Evolutionary conservation across 2,113 vertebrate species (phyloP), one percentile per base, ranked within the genome.

Genomic region (Morone chrysops): DNA sequence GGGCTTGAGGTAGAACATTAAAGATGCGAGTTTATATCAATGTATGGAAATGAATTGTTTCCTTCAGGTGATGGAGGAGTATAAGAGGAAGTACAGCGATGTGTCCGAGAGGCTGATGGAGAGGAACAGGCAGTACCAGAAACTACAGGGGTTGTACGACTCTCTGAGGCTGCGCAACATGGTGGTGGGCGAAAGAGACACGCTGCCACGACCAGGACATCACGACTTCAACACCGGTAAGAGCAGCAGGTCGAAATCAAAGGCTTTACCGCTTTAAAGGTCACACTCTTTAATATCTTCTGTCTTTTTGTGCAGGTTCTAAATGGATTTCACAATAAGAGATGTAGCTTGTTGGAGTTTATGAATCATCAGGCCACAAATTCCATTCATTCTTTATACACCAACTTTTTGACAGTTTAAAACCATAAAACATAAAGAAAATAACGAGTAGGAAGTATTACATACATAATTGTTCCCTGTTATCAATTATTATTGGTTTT

Each of bases 71-170:
- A 93, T 97, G 90, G 97, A 97, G 56, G 97, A 98, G 80, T 97
- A 97, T 62, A 97, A 97, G 92, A 96, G 94, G 77, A 97, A 97
- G 90, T 97, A 97, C 93, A 96, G 94, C 38, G 97, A 97, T 70
- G 95, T 97, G 63, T 97, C 97, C 1, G 97, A 97, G 91, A 95
- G 96, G 83, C 95, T 98, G 82, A 96, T 97, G 95, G 96, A 97
- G 83, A 95, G 96, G 87, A 97, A 97, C 93, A 91, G 96, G 22
- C 96, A 97, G 85, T 97, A 97, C 92, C 96, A 97, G 91, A 97
- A 97, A 57, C 94, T 98, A 0, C 97, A 97, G 87, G 96, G 96
- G 48, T 94, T 97, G 16, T 97, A 97, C 31, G 96, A 98, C 90
- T 96, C 96, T 12, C 90, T 97, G 78, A 95, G 96, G 50, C 91